phyloP scores from a whole-genome alignment of 2,797 vertebrate genomes.

The Novumbra hubbsi region DNA sequence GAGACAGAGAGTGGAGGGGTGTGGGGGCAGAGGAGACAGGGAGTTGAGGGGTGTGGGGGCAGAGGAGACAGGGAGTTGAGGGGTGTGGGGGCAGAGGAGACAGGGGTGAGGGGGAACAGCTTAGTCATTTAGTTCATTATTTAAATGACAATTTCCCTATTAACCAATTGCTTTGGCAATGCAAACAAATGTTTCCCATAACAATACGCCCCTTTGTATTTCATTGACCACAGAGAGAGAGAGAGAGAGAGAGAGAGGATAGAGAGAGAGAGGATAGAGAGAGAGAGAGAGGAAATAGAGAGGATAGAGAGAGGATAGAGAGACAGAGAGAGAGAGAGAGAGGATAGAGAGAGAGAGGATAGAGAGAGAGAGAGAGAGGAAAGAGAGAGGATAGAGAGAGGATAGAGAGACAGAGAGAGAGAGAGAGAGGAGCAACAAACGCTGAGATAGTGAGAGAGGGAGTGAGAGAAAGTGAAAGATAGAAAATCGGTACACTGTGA shows the following conservation, averaged over 20 bases:
- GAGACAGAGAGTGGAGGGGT: neutral
- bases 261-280: neutral
- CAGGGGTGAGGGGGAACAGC: too few species aligned
- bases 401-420: neutral
- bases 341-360: neutral
- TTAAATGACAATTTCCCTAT: too few species aligned
- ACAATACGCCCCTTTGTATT: too few species aligned
- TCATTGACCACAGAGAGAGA: neutral
- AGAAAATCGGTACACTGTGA: slow-evolving; percentile 1
- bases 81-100: neutral
- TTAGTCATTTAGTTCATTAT: too few species aligned
- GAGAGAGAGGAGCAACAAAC: neutral
- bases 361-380: neutral
- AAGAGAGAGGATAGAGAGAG: neutral
- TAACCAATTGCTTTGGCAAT: too few species aligned
- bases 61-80: neutral
- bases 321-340: neutral
- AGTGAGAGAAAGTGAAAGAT: neutral
- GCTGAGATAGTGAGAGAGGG: neutral
- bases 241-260: neutral
- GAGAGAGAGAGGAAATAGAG: neutral
- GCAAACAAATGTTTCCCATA: too few species aligned
- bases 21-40: neutral
- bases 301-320: neutral
- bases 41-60: neutral